phyloP scores from a whole-genome alignment of 1,140 invertebrate species.

The Druon quercuslanigerum region DNA sequence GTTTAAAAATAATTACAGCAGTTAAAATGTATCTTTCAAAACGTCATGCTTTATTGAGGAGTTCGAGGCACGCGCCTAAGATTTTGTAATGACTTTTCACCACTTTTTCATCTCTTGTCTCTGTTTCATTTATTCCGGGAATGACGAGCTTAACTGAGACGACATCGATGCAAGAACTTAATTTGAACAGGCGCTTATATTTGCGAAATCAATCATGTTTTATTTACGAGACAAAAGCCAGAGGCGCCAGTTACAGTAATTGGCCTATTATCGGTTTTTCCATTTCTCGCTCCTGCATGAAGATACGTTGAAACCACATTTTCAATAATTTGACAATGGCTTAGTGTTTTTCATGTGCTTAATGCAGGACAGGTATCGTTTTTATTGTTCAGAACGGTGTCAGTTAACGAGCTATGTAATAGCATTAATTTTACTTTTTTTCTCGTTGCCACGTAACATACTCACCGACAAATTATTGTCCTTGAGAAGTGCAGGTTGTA shows the following conservation, averaged over 20 bases:
- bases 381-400: too few species aligned
- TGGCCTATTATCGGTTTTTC: not conserved
- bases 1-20: not conserved
- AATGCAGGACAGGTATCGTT: too few species aligned
- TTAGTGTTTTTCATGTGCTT: too few species aligned
- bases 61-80: not conserved
- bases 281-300: not conserved
- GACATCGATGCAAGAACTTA: not conserved
- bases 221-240: not conserved
- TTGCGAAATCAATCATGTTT: conserved; percentile 15
- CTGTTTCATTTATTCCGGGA: not conserved
- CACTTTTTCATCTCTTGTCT: not conserved
- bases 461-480: too few species aligned
- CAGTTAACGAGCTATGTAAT: too few species aligned
- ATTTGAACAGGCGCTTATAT: conserved; percentile 19
- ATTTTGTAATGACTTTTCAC: not conserved
- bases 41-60: conserved; percentile 47
- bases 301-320: not conserved
- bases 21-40: conserved; percentile 44
- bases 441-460: too few species aligned
- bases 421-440: too few species aligned
- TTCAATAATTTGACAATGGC: not conserved
- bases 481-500: too few species aligned
- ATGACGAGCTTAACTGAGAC: not conserved
- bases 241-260: conserved; percentile 8